Evolutionary conservation across 2,888 invertebrate species (phyloP), one percentile per base, ranked within the genome.

Genomic region (Entomobrya proxima): DNA sequence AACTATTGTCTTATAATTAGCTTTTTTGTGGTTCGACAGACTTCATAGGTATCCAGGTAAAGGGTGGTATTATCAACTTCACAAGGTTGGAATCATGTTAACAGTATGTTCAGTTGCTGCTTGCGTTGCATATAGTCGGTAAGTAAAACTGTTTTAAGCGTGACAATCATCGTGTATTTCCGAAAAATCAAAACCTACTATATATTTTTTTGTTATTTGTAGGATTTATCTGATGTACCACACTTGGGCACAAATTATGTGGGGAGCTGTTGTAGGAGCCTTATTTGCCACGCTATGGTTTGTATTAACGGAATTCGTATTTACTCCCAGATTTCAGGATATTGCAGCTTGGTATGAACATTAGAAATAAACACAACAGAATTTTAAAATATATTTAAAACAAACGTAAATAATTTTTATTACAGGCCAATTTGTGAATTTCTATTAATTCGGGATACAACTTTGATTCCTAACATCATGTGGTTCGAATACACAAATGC

Each of bases 401-500:
- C n/a, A n/a, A n/a, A n/a, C n/a, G n/a, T n/a, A n/a, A 13, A 35
- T 35, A 58, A 24, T 75, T 58, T 77, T 24, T 37, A 75, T 75
- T 18, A 35, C 93, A 97, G 97, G 94, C 95, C 95, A 92, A 92
- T 96, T 89, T 96, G 96, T 84, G 97, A 98, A 92, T 95, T 96
- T 92, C 92, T 97, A 87, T 94, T 98, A 93, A 93, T 98, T 87
- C 94, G 97, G 88, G 98, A 98, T 91, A 96, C 97, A 50, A 96
- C 97, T 0, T 92, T 97, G 84, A 98, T 98, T 91, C 97, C 97
- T 32, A 97, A 98, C 92, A 96, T 98, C 21, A 92, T 97, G 89
- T 97, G 97, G 97, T 98, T 98, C 92, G 97, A 98, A 92, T 98
- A 98, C 92, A 97, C 96, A 32, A 96, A 96, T 89, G 95, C 96